Evolutionary conservation across 2,113 vertebrate genomes (phyloP).

Genomic region (Oncorhynchus mykiss): DNA sequence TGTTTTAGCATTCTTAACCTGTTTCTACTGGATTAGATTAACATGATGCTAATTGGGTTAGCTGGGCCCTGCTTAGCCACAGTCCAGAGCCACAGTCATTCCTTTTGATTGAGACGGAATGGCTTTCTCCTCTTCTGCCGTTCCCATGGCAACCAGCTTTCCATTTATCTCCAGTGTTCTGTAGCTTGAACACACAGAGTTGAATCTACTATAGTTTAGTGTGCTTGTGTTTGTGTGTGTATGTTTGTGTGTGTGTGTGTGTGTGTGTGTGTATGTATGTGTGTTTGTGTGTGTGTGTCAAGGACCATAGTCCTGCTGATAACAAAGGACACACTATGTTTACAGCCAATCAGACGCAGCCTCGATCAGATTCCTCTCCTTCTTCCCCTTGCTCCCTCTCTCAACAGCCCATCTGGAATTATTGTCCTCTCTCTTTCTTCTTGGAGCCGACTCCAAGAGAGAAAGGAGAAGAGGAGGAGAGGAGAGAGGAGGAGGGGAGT

Average conservation of each 20-base stretch:
- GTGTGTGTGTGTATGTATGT: background rate
- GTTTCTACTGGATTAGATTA: slow-evolving; percentile 9
- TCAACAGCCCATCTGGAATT: too few species aligned
- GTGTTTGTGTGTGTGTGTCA: background rate
- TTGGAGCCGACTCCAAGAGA: background rate
- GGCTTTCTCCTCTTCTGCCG: slow-evolving; percentile 34
- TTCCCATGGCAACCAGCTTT: slow-evolving; percentile 50
- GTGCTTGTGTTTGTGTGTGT: background rate
- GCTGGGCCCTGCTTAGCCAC: slow-evolving; percentile 33
- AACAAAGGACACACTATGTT: too few species aligned
- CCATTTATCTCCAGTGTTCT: slow-evolving; percentile 6
- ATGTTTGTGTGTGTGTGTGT: background rate
- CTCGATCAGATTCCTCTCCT: background rate
- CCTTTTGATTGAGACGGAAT: slow-evolving; percentile 38
- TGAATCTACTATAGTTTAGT: slow-evolving; percentile 5
- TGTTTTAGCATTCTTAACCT: background rate
- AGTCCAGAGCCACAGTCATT: slow-evolving; percentile 45
- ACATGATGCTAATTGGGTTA: slow-evolving; percentile 42
- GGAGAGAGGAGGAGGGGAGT: background rate
- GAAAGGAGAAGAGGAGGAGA: background rate
- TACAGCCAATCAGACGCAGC: too few species aligned
- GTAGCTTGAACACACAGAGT: slow-evolving; percentile 25
- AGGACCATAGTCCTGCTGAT: background rate
- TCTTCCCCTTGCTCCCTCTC: background rate
- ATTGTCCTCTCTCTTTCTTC: too few species aligned